These are phyloP conservation scores for Lycaena phlaeas DNA, from an alignment of 2,888 invertebrate genomes.

Conservation along the genomic window DNA sequence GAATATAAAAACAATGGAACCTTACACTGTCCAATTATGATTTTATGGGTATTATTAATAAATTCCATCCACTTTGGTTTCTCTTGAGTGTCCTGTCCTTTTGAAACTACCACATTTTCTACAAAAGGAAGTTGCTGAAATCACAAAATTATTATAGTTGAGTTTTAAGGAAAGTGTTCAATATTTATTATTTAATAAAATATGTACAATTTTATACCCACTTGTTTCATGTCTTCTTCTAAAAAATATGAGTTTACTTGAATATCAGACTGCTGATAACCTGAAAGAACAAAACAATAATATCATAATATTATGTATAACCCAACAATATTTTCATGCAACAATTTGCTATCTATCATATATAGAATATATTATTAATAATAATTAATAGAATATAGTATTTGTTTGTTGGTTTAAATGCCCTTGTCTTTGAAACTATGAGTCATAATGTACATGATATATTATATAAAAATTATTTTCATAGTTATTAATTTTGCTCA, in stretches of 20 bases:
- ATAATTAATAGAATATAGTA: too few relatives aligned
- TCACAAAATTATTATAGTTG: neutral
- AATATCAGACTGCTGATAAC: neutral
- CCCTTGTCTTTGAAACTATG: too few relatives aligned
- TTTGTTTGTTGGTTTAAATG: too few relatives aligned
- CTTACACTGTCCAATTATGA: constrained; percentile 30
- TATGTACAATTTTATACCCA: neutral
- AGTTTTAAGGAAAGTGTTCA: neutral
- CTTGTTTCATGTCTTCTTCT: neutral
- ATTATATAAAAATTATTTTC: too few relatives aligned
- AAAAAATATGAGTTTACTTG: constrained; percentile 1
- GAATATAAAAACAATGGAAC: too few relatives aligned
- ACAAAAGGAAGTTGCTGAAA: constrained; percentile 25
- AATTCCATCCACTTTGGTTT: constrained; percentile 40
- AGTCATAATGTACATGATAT: too few relatives aligned
- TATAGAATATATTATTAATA: too few relatives aligned
- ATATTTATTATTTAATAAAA: neutral
- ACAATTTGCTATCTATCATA: too few relatives aligned
- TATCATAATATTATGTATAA: too few relatives aligned
- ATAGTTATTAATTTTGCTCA: too few relatives aligned
- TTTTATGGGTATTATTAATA: constrained; percentile 29
- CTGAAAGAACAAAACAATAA: neutral
- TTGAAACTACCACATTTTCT: constrained; percentile 16
- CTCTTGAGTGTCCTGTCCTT: constrained; percentile 18
- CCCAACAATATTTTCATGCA: too few relatives aligned